These are phyloP conservation scores for Globicephala melas DNA, from an alignment of 2,113 vertebrate genomes.

Conservation along the genomic window DNA sequence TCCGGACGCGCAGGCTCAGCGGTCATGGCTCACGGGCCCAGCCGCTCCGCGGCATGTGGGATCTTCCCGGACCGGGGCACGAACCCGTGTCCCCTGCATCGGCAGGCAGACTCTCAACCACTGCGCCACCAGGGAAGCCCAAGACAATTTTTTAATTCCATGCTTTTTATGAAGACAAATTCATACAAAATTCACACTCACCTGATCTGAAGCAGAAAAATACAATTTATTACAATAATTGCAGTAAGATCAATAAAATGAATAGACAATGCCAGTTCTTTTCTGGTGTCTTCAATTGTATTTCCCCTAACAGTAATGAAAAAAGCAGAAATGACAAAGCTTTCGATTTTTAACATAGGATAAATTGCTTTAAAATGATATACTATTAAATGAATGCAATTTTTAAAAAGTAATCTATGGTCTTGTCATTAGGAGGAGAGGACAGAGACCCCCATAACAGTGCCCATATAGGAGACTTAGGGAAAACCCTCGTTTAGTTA, in stretches of 20 bases:
- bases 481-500: background rate
- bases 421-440: background rate
- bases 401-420: background rate
- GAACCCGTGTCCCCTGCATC: too few relatives aligned
- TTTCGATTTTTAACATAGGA: background rate
- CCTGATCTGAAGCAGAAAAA: background rate
- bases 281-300: background rate
- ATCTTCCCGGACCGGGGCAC: too few relatives aligned
- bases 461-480: background rate
- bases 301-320: background rate
- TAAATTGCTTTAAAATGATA: background rate
- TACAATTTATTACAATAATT: background rate
- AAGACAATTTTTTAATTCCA: background rate
- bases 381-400: background rate
- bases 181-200: background rate
- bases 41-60: too few relatives aligned
- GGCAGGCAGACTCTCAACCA: too few relatives aligned
- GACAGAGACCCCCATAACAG: background rate
- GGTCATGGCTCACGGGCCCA: too few relatives aligned
- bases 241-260: background rate
- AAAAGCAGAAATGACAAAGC: background rate
- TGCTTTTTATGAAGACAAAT: background rate
- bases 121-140: too few relatives aligned
- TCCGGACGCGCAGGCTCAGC: too few relatives aligned
- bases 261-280: background rate